Evolutionary conservation across 2,888 invertebrate genomes (phyloP), one percentile per base, ranked within the genome.

Genomic region (Caenorhabditis plicata): DNA sequence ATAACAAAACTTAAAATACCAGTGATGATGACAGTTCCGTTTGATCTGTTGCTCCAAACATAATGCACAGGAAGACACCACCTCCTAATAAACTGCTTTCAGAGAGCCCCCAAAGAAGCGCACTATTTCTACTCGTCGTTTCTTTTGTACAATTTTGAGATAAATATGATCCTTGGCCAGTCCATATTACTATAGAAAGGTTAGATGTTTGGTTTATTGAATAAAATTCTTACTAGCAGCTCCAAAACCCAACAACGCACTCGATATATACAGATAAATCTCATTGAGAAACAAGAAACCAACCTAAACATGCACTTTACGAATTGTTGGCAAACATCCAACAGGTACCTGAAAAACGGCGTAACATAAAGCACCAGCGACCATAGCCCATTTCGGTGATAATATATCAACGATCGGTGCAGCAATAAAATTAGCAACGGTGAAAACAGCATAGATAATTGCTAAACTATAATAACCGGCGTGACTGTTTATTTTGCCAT

Each of bases 21-120:
- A 74, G 73, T 20, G 43, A 27, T n/a, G 53, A 54, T 20, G 68
- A 33, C 13, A 75, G 75, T 17, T 65, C n/a, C n/a, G n/a, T n/a
- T n/a, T n/a, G n/a, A n/a, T n/a, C n/a, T n/a, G 62, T 51, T 5
- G 53, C 41, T 36, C 49, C 88, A 84, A 98, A 93, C 81, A 89
- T 88, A 81, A 90, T 89, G 83, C 88, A 94, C 22, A 95, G 92
- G 84, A 94, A 95, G 26, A 93, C 85, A 81, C 98, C 98, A 48
- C 96, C 96, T 81, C 91, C 88, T 82, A 95, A 89, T 85, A 94
- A 87, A 0, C 47, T 47, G 8, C 60, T 55, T 40, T 61, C 60
- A 4, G 52, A 51, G 51, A 62, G 51, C 31, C 40, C 64, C 70
- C 70, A 70, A 7, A 70, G 26, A 53, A 70, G 40, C 17, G 70